phyloP scores from a whole-genome alignment of 2,888 invertebrate genomes.

The Scaeva pyrastri region DNA sequence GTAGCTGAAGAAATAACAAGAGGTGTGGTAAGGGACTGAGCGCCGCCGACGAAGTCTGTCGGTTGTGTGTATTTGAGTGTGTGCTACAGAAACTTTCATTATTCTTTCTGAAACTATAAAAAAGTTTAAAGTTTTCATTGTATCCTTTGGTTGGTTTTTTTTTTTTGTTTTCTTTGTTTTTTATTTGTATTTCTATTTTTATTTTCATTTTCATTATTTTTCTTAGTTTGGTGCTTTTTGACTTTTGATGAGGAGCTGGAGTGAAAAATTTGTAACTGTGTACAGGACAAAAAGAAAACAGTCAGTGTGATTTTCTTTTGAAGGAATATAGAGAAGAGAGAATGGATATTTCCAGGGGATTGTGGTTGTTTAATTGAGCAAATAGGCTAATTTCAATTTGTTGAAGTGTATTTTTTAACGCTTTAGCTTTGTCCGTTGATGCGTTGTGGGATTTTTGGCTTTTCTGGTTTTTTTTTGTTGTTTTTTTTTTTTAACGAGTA shows the following conservation, averaged over 20 bases:
- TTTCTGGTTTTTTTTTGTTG: no score
- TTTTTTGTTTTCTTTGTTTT: background rate
- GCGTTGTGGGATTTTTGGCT: slow-evolving; percentile 29
- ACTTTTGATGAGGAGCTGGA: background rate
- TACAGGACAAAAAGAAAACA: slow-evolving; percentile 1
- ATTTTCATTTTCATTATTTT: slow-evolving; percentile 46
- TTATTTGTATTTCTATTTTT: no score
- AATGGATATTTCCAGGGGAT: slow-evolving; percentile 58
- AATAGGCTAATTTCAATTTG: slow-evolving; percentile 75
- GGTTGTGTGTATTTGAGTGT: slow-evolving; percentile 7
- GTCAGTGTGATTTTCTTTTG: slow-evolving; percentile 51
- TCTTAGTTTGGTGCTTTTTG: slow-evolving; percentile 30
- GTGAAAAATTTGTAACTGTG: slow-evolving; percentile 24
- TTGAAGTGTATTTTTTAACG: slow-evolving; percentile 65
- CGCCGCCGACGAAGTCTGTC: no score
- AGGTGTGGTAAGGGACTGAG: background rate
- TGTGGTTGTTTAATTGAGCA: slow-evolving; percentile 74
- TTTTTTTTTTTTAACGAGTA: no score
- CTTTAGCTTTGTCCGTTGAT: slow-evolving; percentile 59
- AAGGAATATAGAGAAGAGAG: slow-evolving; percentile 18
- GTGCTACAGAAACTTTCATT: slow-evolving; percentile 59
- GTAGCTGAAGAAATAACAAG: background rate
- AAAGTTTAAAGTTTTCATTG: slow-evolving; percentile 66
- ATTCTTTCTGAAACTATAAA: slow-evolving; percentile 64
- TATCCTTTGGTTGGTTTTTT: slow-evolving; percentile 37